Percentiles rank a stretch among this genome's conserved stretches.
phyloP scores from a whole-genome alignment of 2,888 invertebrate species.

The Brachynemurus nebulosus region DNA sequence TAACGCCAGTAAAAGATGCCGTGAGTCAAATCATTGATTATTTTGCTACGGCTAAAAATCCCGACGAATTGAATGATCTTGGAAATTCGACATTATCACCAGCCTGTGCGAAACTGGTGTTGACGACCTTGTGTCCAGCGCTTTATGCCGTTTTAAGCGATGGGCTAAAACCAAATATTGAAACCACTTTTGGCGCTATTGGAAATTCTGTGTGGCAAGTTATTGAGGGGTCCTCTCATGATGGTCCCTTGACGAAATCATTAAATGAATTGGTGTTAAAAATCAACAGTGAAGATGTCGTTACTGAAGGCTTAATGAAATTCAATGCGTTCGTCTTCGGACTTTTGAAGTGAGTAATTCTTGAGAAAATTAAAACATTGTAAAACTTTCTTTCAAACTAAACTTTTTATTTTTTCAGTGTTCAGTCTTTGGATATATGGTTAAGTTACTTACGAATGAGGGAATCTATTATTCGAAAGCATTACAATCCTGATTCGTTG shows the following conservation, averaged over 20 bases:
- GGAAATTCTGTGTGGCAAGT: constrained; percentile 83
- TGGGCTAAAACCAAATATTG: constrained; percentile 65
- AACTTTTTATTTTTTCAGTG: constrained; percentile 34
- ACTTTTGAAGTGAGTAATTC: constrained; percentile 58
- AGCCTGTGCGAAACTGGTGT: constrained; percentile 55
- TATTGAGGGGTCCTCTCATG: constrained; percentile 75
- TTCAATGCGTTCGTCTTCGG: constrained; percentile 84
- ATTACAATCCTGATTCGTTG: constrained; percentile 63
- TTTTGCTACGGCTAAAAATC: constrained; percentile 50
- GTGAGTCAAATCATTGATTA: constrained; percentile 61
- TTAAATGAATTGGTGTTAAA: constrained; percentile 70
- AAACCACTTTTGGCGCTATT: constrained; percentile 75
- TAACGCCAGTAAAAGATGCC: constrained; percentile 58
- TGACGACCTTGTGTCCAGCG: constrained; percentile 68
- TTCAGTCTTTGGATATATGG: constrained; percentile 83
- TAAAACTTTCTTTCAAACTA: constrained; percentile 1
- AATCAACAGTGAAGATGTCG: constrained; percentile 68
- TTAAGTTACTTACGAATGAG: constrained; percentile 72
- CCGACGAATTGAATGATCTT: constrained; percentile 41
- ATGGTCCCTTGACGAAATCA: constrained; percentile 72
- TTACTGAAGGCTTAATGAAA: constrained; percentile 71
- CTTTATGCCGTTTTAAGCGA: constrained; percentile 73
- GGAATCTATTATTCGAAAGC: constrained; percentile 65
- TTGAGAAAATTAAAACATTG: neutral
- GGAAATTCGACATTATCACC: constrained; percentile 47